Percentiles rank a stretch among this genome's conserved stretches.
Evolutionary conservation across 2,888 invertebrate species (phyloP).

Genomic region (Leptogaster cylindrica): DNA sequence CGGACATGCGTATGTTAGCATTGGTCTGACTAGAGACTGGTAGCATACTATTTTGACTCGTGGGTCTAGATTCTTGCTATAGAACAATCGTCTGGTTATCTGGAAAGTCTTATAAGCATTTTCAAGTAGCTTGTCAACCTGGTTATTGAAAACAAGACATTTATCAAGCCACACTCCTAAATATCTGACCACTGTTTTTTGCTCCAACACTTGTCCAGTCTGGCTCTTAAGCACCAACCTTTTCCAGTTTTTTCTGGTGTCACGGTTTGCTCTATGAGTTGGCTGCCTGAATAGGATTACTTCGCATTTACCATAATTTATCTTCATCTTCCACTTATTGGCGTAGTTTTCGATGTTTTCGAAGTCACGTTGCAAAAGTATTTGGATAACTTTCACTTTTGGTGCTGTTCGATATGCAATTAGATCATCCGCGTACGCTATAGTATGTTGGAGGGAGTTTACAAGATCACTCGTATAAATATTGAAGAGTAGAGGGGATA

Average conservation of each 20-base stretch:
- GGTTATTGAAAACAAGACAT: background rate
- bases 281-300: background rate
- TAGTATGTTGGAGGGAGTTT: background rate
- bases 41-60: background rate
- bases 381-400: too few species aligned
- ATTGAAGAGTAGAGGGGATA: background rate
- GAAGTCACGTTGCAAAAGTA: too few species aligned
- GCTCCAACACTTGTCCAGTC: background rate
- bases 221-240: background rate
- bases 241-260: background rate
- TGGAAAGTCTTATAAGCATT: background rate
- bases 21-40: background rate
- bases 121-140: background rate
- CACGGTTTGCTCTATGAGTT: background rate
- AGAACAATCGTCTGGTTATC: background rate
- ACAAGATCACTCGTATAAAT: constrained; percentile 1
- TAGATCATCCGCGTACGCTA: constrained; percentile 10
- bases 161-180: background rate
- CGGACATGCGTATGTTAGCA: background rate
- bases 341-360: too few species aligned
- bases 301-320: background rate
- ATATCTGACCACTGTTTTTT: background rate
- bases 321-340: background rate
- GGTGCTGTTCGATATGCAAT: background rate
- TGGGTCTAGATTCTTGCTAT: background rate